phyloP scores from a whole-genome alignment of 1,140 invertebrate genomes.

The Drosophila bocki region DNA sequence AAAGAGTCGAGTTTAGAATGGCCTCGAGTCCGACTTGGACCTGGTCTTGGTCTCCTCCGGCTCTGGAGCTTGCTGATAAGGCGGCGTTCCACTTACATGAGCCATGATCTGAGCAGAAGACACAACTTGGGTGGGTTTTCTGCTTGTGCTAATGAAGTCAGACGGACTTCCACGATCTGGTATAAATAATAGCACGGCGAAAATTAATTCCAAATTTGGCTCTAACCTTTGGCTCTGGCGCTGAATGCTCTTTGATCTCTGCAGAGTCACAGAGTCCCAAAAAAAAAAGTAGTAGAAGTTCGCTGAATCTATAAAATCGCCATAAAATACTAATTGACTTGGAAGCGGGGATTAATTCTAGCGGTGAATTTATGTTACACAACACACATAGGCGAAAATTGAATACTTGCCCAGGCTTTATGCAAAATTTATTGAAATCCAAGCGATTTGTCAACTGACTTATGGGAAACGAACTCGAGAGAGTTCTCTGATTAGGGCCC shows the following conservation, averaged over 20 bases:
- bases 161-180: conserved; percentile 39
- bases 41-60: conserved; percentile 12
- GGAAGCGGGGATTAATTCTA: conserved; percentile 68
- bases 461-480: conserved; percentile 37
- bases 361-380: conserved; percentile 82
- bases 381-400: conserved; percentile 66
- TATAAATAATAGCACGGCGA: conserved; percentile 59
- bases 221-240: conserved; percentile 45
- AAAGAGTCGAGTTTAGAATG: conserved; percentile 68
- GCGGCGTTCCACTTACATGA: conserved; percentile 79
- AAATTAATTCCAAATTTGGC: conserved; percentile 65
- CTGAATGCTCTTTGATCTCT: conserved; percentile 59
- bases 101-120: conserved; percentile 32
- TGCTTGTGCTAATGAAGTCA: conserved; percentile 64
- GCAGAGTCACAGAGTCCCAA: conserved; percentile 9
- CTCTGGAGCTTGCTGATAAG: conserved; percentile 62
- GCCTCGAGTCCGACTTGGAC: conserved; percentile 25
- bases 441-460: conserved; percentile 44
- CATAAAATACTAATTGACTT: conserved; percentile 82
- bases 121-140: conserved; percentile 74
- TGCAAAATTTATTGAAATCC: conserved; percentile 77
- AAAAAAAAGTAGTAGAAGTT: conserved; percentile 27
- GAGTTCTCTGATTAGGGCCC: not conserved
- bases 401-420: conserved; percentile 67
- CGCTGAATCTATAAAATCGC: conserved; percentile 67